Conservation (phyloP, 2,888 invertebrate genomes). For the Rhamphomyia laevipes region DNA sequence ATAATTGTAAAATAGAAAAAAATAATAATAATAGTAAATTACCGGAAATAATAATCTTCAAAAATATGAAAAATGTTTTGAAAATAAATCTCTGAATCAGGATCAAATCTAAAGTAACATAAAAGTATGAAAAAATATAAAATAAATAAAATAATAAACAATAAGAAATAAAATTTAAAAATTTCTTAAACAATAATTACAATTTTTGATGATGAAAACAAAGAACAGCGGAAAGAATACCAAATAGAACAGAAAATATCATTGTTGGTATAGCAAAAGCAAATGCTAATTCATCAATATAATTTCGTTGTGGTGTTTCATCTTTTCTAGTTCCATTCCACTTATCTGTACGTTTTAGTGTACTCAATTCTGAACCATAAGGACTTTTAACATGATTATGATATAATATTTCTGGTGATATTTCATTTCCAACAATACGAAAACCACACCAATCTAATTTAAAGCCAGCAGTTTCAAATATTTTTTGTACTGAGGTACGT, state of each 20-base stretch:
- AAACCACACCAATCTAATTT: conserved; percentile 85
- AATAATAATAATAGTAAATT: conserved; percentile 13
- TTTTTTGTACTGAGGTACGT: conserved; percentile 70
- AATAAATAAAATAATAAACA: too few species aligned
- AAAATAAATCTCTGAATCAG: conserved; percentile 53
- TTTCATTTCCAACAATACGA: conserved; percentile 50
- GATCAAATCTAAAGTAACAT: conserved; percentile 45
- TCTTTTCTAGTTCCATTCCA: conserved; percentile 52
- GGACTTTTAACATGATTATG: conserved; percentile 25
- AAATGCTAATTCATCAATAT: conserved; percentile 54
- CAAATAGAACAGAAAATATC: conserved; percentile 51
- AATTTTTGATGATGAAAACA: conserved; percentile 66
- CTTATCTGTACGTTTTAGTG: conserved; percentile 34
- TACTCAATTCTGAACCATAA: conserved; percentile 29
- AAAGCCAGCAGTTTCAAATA: conserved; percentile 67
- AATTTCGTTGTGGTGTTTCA: conserved; percentile 55
- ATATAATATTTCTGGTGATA: conserved; percentile 32
- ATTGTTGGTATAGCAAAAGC: conserved; percentile 59
- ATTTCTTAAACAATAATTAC: too few species aligned
- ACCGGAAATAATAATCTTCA: conserved; percentile 41
- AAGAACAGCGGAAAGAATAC: conserved; percentile 56
- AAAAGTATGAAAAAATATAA: conserved; percentile 14
- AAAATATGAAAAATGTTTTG: conserved; percentile 60
- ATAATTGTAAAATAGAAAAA: conserved; percentile 13
- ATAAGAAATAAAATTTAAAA: background rate